Evolutionary conservation across 2,113 vertebrate species (phyloP).

Genomic region (Castor canadensis): DNA sequence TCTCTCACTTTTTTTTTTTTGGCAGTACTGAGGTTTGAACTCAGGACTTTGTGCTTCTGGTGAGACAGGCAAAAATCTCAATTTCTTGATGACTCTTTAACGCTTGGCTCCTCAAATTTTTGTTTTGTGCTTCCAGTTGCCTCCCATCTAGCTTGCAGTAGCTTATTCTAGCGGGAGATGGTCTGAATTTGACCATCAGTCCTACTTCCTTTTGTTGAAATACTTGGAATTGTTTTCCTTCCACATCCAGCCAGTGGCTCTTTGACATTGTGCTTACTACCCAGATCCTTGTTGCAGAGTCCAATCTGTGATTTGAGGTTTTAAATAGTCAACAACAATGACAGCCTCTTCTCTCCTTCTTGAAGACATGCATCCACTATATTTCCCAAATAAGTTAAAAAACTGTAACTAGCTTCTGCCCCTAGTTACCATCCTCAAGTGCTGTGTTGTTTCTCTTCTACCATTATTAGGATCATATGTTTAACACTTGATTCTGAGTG

Average conservation of each 20-base stretch:
- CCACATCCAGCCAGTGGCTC: neutral
- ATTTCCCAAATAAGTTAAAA: neutral
- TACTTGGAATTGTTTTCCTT: neutral
- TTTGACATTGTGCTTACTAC: neutral
- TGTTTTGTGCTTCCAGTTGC: neutral
- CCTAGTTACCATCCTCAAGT: neutral
- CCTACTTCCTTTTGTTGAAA: neutral
- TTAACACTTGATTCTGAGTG: neutral
- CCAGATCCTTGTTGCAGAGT: neutral
- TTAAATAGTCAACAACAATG: neutral
- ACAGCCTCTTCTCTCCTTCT: neutral
- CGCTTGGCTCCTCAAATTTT: neutral
- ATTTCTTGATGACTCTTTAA: neutral
- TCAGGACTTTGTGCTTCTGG: no score
- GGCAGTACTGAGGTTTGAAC: no score
- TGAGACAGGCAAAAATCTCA: neutral
- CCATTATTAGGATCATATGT: neutral
- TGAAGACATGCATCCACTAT: neutral
- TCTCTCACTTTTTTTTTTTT: no score
- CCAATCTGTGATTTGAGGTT: constrained; percentile 4
- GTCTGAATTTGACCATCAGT: neutral
- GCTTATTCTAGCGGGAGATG: neutral
- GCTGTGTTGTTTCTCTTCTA: neutral
- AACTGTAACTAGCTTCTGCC: neutral
- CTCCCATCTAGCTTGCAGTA: neutral